Evolutionary conservation across 1,140 invertebrate genomes (phyloP), one percentile per base, ranked within the genome.

Genomic region (Vollenhovia emeryi): DNA sequence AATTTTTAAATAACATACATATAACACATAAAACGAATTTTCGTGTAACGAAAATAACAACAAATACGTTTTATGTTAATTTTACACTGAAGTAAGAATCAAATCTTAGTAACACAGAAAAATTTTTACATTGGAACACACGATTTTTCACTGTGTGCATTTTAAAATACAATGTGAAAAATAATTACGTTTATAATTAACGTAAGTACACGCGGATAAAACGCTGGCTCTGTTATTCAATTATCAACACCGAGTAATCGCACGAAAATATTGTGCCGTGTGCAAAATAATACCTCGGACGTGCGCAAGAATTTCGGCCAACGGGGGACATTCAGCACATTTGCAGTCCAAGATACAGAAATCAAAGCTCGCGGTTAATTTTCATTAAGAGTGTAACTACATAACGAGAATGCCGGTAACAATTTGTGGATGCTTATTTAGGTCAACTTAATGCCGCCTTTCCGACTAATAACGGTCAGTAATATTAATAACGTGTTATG

Each of bases 401-500:
- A 18, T 57, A 57, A 73, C 66, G 33, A 57, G 66, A 71, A 57
- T 71, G 40, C 24, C 36, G 59, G 24, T 36, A 57, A 7, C 36
- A 82, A 71, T 82, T 82, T 73, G 8, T 6, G 13, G 18, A 43
- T 71, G 66, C 48, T 71, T 82, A 73, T 82, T 82, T 73, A 57
- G 78, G 78, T 82, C 78, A 73, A 57, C 50, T 57, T 82, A 57
- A 73, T 82, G 66, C 66, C 78, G 4, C 40, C 36, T 73, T 73
- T 64, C 66, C 36, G 27, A 73, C 78, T 73, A 73, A 82, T 71
- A 73, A 82, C 27, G 66, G 66, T 57, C 78, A 73, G 78, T 57
- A 57, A 59, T 73, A 40, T 73, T 82, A 82, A 82, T 73, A 82
- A 82, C 78, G n/a, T 43, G 52, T 73, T 71, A 33, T 73, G 78